These are phyloP conservation scores for Gavialis gangeticus DNA, from an alignment of 2,113 vertebrate genomes.

Conservation along the genomic window DNA sequence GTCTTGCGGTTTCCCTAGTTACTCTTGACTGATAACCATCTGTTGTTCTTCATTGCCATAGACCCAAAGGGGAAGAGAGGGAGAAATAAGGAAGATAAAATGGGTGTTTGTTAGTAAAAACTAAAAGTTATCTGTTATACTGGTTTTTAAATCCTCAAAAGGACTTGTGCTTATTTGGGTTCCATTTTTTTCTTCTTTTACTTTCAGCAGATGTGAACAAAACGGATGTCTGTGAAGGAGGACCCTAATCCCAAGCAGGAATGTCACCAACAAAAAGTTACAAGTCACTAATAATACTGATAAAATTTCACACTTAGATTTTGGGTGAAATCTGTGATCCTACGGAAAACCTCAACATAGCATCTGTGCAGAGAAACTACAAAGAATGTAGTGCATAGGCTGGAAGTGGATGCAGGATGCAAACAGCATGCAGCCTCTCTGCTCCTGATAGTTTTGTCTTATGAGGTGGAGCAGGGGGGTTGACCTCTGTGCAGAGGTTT, in stretches of 20 bases:
- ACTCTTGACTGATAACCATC: conserved; percentile 82
- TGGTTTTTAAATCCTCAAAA: background rate
- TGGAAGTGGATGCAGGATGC: background rate
- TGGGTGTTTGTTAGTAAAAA: conserved; percentile 40
- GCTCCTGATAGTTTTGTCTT: too few species aligned
- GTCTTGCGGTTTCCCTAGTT: conserved; percentile 84
- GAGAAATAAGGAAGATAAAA: conserved; percentile 56
- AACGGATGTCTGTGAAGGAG: background rate
- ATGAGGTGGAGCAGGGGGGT: background rate
- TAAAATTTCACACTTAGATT: background rate
- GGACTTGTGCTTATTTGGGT: background rate
- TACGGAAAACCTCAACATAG: background rate
- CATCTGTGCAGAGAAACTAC: fast-evolving
- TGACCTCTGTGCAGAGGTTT: fast-evolving
- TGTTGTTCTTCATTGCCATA: conserved; percentile 72
- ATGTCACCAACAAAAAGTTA: background rate
- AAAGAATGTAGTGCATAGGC: fast-evolving
- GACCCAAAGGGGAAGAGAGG: conserved; percentile 59
- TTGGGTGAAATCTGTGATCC: background rate
- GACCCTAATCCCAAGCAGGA: background rate
- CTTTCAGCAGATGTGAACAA: background rate
- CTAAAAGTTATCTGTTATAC: conserved; percentile 36
- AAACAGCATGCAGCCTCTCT: background rate
- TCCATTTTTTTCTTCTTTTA: background rate
- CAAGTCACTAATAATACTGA: background rate